These are phyloP conservation scores for Carcinoscorpius rotundicauda DNA, from an alignment of 1,140 invertebrate species.

Conservation along the genomic window DNA sequence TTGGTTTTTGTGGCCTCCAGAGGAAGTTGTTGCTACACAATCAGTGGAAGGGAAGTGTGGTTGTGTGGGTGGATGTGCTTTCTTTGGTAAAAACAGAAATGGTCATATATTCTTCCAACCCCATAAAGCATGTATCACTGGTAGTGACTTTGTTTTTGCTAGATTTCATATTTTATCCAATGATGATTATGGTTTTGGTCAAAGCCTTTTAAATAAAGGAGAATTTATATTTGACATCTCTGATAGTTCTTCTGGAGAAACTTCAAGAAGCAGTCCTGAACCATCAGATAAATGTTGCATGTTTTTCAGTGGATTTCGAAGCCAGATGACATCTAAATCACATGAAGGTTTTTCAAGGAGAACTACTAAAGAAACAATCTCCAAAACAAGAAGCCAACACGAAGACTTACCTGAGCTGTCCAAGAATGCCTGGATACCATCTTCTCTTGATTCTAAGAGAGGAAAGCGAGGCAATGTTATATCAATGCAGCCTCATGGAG, in stretches of 20 bases:
- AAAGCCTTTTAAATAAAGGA: constrained; percentile 76
- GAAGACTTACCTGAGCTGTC: too few relatives aligned
- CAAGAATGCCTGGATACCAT: too few relatives aligned
- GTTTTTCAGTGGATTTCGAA: neutral
- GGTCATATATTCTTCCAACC: constrained; percentile 16
- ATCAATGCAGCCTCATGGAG: too few relatives aligned
- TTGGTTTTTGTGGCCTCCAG: constrained; percentile 83
- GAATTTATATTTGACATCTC: constrained; percentile 48
- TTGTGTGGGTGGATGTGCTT: constrained; percentile 84
- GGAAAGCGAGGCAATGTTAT: too few relatives aligned
- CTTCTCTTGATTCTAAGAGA: too few relatives aligned
- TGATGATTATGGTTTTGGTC: constrained; percentile 71
- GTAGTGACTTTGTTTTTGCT: constrained; percentile 5
- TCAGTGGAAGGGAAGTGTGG: constrained; percentile 62
- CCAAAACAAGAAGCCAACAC: too few relatives aligned
- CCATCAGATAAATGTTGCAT: neutral
- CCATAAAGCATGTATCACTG: neutral
- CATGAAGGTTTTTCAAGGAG: neutral
- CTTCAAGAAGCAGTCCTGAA: neutral
- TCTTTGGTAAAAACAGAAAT: constrained; percentile 61
- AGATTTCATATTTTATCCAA: constrained; percentile 27
- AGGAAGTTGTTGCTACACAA: constrained; percentile 38
- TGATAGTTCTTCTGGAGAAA: constrained; percentile 1
- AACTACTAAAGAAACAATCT: neutral
- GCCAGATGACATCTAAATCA: neutral